Evolutionary conservation across 2,797 vertebrate species (phyloP), one percentile per base, ranked within the genome.

Genomic region (Microchirus variegatus): DNA sequence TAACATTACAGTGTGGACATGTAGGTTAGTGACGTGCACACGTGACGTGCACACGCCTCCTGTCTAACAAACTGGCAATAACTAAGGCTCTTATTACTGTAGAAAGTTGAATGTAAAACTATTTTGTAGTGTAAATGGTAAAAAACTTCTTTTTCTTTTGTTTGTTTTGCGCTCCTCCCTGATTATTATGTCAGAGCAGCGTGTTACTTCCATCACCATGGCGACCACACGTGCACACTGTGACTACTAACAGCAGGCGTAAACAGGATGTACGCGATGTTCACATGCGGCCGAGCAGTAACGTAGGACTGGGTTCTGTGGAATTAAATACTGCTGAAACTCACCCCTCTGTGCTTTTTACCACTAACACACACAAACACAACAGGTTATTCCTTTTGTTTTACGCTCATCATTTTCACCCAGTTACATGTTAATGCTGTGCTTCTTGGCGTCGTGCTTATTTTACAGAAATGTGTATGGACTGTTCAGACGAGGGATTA

Each of bases 51-150:
- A n/a, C 31, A 31, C 2, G 22, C 41, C 37, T 63, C 40, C 18
- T 49, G 62, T 73, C 51, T 19, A 36, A 72, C 41, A 66, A 65
- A 73, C 55, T 3, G 61, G 81, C 84, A 88, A 86, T 85, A 89
- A 86, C 62, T 45, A 42, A 57, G 26, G 58, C 76, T 81, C 69
- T 43, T 58, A 35, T 67, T 50, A 11, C 54, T 79, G 71, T 70
- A 77, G 53, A 65, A 70, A 46, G 68, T 48, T 65, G 75, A 81
- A 81, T 81, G 82, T 87, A 69, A 35, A 54, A 35, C 64, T 54
- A 75, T 67, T 36, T 78, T 48, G 12, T 10, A 42, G 49, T 44
- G 53, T 48, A n/a, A 53, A 51, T 35, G 49, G 53, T 66, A 22
- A 18, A 17, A 26, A 26, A 26, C 26, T 26, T 1, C 4, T 35